These are phyloP conservation scores for Isaurus tuberculatus DNA, from an alignment of 92 coral and sea anemone genomes.

Conservation along the genomic window DNA sequence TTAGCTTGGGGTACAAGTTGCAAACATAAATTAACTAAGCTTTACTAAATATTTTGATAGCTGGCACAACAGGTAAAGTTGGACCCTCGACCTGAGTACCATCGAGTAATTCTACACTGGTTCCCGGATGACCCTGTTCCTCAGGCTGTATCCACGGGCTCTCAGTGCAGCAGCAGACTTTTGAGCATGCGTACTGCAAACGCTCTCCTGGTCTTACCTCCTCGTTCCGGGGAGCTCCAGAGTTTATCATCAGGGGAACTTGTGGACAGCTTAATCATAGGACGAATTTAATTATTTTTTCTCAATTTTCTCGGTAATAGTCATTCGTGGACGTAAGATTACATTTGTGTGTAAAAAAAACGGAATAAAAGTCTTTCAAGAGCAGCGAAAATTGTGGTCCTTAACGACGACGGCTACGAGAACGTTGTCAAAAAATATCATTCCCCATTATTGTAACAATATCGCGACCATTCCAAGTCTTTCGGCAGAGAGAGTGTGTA, in stretches of 20 bases:
- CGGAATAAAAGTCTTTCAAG: too few species aligned
- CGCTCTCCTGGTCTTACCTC: constrained; percentile 89
- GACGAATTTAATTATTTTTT: constrained; percentile 25
- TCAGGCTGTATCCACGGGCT: constrained; percentile 89
- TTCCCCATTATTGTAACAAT: too few species aligned
- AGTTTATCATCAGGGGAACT: constrained; percentile 66
- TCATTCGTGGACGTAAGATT: background rate
- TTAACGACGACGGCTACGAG: too few species aligned
- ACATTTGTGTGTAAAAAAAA: background rate
- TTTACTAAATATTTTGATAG: constrained; percentile 19
- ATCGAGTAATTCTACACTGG: constrained; percentile 91
- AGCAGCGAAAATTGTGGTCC: too few species aligned
- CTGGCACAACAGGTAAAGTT: constrained; percentile 64
- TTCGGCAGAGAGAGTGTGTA: too few species aligned
- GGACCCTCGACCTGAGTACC: constrained; percentile 96
- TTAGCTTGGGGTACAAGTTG: too few species aligned
- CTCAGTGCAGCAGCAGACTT: constrained; percentile 98
- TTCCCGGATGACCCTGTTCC: constrained; percentile 81
- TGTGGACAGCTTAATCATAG: constrained; percentile 87
- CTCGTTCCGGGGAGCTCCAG: constrained; percentile 69
- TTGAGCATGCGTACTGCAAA: constrained; percentile 98
- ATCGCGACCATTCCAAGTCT: too few species aligned
- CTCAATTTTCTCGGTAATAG: background rate
- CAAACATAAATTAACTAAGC: too few species aligned
- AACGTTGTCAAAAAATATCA: too few species aligned